These are phyloP conservation scores for Antheraea mylitta DNA, from an alignment of 1,140 invertebrate genomes.

Conservation along the genomic window DNA sequence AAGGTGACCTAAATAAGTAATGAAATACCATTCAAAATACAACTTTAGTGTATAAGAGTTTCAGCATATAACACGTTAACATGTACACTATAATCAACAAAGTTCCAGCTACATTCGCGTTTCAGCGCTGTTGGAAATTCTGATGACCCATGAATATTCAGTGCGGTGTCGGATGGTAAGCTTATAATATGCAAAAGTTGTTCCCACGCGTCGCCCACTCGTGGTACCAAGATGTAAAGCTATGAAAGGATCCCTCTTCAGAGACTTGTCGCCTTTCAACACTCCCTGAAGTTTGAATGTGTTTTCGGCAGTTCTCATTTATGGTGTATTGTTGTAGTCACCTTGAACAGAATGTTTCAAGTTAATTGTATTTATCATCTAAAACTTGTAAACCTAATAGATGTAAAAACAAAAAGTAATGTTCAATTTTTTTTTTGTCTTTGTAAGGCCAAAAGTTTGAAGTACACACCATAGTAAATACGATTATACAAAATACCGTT, in stretches of 20 bases:
- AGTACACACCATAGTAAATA: too few relatives aligned
- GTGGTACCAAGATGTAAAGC: neutral
- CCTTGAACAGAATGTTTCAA: neutral
- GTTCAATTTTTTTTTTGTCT: too few relatives aligned
- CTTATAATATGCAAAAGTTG: slow-evolving; percentile 10
- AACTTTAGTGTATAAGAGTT: too few relatives aligned
- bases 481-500: too few relatives aligned
- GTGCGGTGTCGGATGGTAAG: neutral
- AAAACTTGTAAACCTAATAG: neutral
- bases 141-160: slow-evolving; percentile 12
- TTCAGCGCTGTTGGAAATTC: neutral
- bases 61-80: too few relatives aligned
- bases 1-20: too few relatives aligned
- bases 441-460: too few relatives aligned
- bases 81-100: neutral
- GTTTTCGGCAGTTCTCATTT: neutral
- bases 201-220: slow-evolving; percentile 5
- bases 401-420: too few relatives aligned
- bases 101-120: neutral
- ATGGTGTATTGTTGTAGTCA: neutral
- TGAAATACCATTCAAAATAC: too few relatives aligned
- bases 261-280: neutral
- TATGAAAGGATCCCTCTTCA: neutral
- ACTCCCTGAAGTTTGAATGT: neutral
- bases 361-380: neutral